These are phyloP conservation scores for Belgica antarctica DNA, from an alignment of 2,888 invertebrate genomes.

Conservation along the genomic window DNA sequence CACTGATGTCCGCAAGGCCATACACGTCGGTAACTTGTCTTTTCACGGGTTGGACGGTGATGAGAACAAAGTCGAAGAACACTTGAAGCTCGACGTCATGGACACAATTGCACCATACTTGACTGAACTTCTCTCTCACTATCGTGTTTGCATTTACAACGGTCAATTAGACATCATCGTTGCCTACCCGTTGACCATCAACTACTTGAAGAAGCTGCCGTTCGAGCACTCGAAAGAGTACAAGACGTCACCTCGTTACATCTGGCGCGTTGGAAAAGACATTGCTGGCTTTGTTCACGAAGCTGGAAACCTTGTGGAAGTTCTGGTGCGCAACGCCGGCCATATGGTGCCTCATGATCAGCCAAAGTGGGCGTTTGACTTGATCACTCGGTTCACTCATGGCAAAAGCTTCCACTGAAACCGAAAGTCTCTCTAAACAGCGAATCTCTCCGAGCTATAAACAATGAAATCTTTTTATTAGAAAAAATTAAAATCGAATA, in stretches of 20 bases:
- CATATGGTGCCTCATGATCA: constrained; percentile 81
- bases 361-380: constrained; percentile 65
- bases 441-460: not conserved
- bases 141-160: constrained; percentile 77
- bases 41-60: constrained; percentile 56
- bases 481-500: not conserved
- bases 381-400: constrained; percentile 1
- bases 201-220: constrained; percentile 67
- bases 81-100: constrained; percentile 76
- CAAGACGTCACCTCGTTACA: constrained; percentile 62
- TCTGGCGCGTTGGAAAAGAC: constrained; percentile 68
- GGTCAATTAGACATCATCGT: constrained; percentile 91
- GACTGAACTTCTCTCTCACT: constrained; percentile 65
- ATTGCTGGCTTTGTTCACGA: constrained; percentile 75
- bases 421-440: not conserved
- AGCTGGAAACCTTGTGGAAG: constrained; percentile 69
- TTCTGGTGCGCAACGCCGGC: constrained; percentile 74
- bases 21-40: constrained; percentile 75
- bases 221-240: constrained; percentile 55
- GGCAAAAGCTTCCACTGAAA: not conserved
- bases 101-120: constrained; percentile 74
- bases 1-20: constrained; percentile 62
- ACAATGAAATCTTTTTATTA: constrained; percentile 10
- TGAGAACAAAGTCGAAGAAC: constrained; percentile 63
- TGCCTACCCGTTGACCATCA: constrained; percentile 79